phyloP scores from a whole-genome alignment of 2,113 vertebrate genomes.

The Protomyctophum bolini region DNA sequence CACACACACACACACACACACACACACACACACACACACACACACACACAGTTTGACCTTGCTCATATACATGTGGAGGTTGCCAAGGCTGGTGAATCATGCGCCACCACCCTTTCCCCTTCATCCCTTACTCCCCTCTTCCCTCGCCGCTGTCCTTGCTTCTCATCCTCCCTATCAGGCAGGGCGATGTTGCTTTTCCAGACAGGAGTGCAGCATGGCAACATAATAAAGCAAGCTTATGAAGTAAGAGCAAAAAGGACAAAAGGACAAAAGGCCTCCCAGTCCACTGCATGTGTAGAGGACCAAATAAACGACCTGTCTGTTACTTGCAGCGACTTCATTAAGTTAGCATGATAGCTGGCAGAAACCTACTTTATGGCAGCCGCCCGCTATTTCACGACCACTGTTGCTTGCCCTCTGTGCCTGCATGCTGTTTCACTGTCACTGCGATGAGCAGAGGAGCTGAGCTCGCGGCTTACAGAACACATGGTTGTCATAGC shows the following conservation, averaged over 20 bases:
- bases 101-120: conserved; percentile 45
- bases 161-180: conserved; percentile 14
- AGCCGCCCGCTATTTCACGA: conserved; percentile 46
- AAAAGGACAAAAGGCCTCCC: conserved; percentile 9
- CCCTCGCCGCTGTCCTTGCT: conserved; percentile 7
- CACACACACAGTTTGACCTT: conserved; percentile 1
- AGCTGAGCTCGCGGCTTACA: not conserved
- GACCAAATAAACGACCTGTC: not conserved
- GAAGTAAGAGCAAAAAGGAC: not conserved
- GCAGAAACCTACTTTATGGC: conserved; percentile 34
- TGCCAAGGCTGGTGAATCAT: conserved; percentile 58
- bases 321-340: not conserved
- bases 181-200: conserved; percentile 13
- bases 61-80: conserved; percentile 11
- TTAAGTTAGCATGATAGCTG: not conserved
- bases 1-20: conserved; percentile 2
- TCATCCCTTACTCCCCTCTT: conserved; percentile 9
- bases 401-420: conserved; percentile 33
- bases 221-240: not conserved
- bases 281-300: not conserved
- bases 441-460: not conserved
- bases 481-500: not conserved
- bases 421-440: conserved; percentile 19
- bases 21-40: conserved; percentile 17
- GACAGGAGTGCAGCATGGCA: not conserved